phyloP scores from a whole-genome alignment of 2,888 invertebrate genomes.

The Lepeophtheirus nordmannii region DNA sequence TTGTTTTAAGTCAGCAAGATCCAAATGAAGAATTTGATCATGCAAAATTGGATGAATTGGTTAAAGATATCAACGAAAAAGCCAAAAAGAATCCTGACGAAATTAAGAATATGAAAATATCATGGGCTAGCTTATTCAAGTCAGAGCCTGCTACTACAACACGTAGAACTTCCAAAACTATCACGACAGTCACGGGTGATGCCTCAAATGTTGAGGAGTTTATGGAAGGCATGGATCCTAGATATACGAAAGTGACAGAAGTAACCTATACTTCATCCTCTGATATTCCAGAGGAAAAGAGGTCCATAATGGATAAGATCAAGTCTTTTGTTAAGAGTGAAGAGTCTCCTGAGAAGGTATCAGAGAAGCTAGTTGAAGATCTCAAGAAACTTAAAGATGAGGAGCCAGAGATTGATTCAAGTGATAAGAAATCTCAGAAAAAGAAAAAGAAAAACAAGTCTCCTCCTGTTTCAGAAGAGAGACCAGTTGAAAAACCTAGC shows the following conservation, averaged over 20 bases:
- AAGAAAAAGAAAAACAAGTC: neutral
- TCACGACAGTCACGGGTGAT: neutral
- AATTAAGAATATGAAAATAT: neutral
- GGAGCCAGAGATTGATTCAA: neutral
- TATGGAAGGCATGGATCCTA: too few relatives aligned
- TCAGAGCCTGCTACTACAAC: neutral
- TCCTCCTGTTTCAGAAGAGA: conserved; percentile 1
- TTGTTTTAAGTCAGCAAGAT: neutral
- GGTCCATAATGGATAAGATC: too few relatives aligned
- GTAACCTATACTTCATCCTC: too few relatives aligned
- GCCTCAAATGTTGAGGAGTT: too few relatives aligned
- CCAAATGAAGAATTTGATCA: neutral
- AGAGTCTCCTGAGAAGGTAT: too few relatives aligned
- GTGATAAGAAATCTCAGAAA: neutral
- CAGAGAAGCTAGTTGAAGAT: neutral
- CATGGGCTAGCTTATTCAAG: neutral
- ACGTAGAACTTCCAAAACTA: neutral
- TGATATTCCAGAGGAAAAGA: too few relatives aligned
- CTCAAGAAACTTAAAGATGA: neutral
- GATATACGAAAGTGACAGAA: too few relatives aligned
- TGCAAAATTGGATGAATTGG: neutral
- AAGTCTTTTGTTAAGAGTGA: too few relatives aligned
- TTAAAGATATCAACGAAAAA: neutral
- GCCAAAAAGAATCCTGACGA: neutral
- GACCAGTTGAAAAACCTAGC: too few relatives aligned